phyloP scores from a whole-genome alignment of 2,113 vertebrate genomes.

The Meriones unguiculatus region DNA sequence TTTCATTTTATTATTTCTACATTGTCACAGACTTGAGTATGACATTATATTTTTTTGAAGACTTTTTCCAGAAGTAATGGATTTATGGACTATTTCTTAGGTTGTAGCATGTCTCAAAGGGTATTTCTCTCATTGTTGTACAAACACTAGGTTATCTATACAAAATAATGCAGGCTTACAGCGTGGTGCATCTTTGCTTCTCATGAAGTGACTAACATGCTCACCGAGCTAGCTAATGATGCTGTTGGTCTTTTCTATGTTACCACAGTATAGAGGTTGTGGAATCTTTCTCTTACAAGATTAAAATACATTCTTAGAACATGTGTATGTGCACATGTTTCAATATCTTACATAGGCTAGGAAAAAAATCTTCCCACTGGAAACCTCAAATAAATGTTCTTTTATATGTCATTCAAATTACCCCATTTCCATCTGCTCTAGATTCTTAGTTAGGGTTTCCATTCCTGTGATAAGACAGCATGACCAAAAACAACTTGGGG shows the following conservation, averaged over 20 bases:
- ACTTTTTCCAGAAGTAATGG: not conserved
- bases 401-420: constrained; percentile 8
- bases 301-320: constrained; percentile 3
- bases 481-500: not conserved
- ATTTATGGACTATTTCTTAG: not conserved
- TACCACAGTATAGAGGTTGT: not conserved
- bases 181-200: not conserved
- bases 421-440: not conserved
- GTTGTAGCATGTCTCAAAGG: not conserved
- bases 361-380: not conserved
- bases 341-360: not conserved
- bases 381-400: not conserved
- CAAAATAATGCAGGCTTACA: not conserved
- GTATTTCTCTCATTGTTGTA: not conserved
- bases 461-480: not conserved
- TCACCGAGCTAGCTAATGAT: not conserved
- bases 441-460: not conserved
- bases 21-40: not conserved
- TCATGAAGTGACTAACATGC: not conserved
- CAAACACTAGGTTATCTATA: not conserved
- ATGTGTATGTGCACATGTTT: not conserved
- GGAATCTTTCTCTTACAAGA: not conserved
- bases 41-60: not conserved
- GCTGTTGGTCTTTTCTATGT: not conserved
- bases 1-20: not conserved